These are phyloP conservation scores for Pangasius krempfi DNA, from an alignment of 2,797 vertebrate genomes.

Conservation along the genomic window DNA sequence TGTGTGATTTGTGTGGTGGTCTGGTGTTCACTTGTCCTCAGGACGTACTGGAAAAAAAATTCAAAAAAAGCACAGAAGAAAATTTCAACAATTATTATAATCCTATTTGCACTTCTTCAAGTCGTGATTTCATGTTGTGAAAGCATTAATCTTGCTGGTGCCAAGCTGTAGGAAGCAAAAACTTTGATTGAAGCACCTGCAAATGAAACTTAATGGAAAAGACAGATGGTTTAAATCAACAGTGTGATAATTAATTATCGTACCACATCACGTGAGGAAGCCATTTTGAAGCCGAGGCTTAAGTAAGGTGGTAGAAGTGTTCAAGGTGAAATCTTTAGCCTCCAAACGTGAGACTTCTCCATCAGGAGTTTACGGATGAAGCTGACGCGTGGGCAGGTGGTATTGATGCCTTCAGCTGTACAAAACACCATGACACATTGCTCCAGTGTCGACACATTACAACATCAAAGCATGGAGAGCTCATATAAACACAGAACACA, in stretches of 20 bases:
- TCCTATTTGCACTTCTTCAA: background rate
- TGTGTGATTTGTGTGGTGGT: background rate
- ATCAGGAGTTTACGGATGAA: background rate
- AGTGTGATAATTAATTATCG: conserved; percentile 4
- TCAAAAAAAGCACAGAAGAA: background rate
- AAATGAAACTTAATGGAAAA: conserved; percentile 14
- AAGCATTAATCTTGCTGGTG: background rate
- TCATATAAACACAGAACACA: conserved; percentile 55
- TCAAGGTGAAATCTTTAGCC: conserved; percentile 6
- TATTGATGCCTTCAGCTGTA: conserved; percentile 36
- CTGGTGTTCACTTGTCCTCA: background rate
- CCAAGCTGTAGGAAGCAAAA: conserved; percentile 1
- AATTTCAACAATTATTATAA: background rate
- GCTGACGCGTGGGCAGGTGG: background rate
- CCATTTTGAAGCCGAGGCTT: background rate
- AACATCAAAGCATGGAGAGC: conserved; percentile 58
- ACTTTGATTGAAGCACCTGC: background rate
- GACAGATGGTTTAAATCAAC: conserved; percentile 26
- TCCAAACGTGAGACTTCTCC: conserved; percentile 19
- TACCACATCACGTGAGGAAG: background rate
- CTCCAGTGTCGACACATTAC: conserved; percentile 45
- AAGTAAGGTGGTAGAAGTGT: background rate
- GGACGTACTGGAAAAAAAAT: background rate
- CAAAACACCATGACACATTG: conserved; percentile 44
- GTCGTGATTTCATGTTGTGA: background rate